A percentile compares a stretch with the other conserved stretches of the same genome.
Conservation (phyloP, 2,797 vertebrate genomes). For the Enteromius radiatus region DNA sequence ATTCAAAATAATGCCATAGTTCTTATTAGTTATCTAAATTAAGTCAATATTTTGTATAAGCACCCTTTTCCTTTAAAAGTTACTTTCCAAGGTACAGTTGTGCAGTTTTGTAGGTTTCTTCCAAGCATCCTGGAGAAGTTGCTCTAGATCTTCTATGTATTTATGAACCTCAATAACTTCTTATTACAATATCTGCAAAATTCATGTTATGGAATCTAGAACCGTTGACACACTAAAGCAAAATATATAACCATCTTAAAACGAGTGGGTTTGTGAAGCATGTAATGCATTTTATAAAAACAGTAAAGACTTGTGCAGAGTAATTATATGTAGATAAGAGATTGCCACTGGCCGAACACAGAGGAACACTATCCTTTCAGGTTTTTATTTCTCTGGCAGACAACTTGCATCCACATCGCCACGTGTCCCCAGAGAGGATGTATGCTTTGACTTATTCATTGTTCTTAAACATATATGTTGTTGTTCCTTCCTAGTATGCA, state of each 20-base stretch:
- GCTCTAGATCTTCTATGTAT: background rate
- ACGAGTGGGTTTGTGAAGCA: background rate
- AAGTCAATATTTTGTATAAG: background rate
- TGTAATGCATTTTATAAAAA: background rate
- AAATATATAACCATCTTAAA: background rate
- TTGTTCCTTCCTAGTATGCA: constrained; percentile 14
- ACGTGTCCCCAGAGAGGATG: background rate
- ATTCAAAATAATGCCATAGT: background rate
- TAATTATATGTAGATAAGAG: background rate
- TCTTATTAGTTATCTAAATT: background rate
- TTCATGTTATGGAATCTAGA: background rate
- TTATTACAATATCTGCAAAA: background rate
- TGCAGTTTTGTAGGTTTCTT: background rate
- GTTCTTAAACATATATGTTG: constrained; percentile 30
- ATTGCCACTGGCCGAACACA: background rate
- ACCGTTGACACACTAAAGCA: background rate
- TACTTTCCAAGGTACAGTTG: background rate
- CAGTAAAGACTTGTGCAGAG: background rate
- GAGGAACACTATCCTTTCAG: background rate
- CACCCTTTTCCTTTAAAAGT: background rate
- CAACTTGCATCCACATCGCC: background rate
- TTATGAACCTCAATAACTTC: background rate
- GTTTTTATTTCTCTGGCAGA: constrained; percentile 23
- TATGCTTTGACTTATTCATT: constrained; percentile 31
- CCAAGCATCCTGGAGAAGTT: background rate